These are phyloP conservation scores for Diogma glabrata DNA, from an alignment of 2,888 invertebrate species.

Conservation along the genomic window DNA sequence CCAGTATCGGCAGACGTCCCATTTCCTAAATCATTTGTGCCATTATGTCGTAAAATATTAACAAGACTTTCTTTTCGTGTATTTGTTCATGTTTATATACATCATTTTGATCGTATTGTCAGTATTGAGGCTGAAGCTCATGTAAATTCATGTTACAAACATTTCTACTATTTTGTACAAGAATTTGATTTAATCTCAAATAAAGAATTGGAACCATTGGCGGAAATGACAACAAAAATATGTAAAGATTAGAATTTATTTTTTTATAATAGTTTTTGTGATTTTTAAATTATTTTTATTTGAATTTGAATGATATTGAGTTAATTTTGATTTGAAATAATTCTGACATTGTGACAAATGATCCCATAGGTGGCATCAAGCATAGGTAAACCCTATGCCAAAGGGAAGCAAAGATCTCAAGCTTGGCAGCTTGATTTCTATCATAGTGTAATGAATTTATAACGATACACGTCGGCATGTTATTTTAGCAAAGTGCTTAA, in stretches of 20 bases:
- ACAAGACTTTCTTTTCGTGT: slow-evolving; percentile 80
- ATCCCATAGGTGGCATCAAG: too few relatives aligned
- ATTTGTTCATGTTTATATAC: slow-evolving; percentile 89
- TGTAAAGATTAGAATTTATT: slow-evolving; percentile 55
- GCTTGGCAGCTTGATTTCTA: too few relatives aligned
- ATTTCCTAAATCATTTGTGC: slow-evolving; percentile 73
- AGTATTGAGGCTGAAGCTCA: slow-evolving; percentile 84
- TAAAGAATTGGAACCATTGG: slow-evolving; percentile 76
- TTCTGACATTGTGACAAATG: too few relatives aligned
- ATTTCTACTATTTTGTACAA: slow-evolving; percentile 83
- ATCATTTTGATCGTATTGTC: slow-evolving; percentile 82
- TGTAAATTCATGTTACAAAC: slow-evolving; percentile 89
- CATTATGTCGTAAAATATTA: slow-evolving; percentile 73
- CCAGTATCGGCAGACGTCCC: slow-evolving; percentile 76
- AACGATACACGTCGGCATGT: too few relatives aligned
- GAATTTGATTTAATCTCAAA: slow-evolving; percentile 73
- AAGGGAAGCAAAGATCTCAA: too few relatives aligned
- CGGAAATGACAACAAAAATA: slow-evolving; percentile 61
- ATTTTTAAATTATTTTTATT: too few relatives aligned
- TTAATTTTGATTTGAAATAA: too few relatives aligned
- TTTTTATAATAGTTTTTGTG: too few relatives aligned
- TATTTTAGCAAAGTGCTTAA: too few relatives aligned
- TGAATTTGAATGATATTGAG: too few relatives aligned
- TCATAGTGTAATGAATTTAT: too few relatives aligned
- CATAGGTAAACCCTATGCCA: too few relatives aligned